Conservation (phyloP, 2,113 vertebrate genomes). For the Protobothrops flavoviridis region DNA sequence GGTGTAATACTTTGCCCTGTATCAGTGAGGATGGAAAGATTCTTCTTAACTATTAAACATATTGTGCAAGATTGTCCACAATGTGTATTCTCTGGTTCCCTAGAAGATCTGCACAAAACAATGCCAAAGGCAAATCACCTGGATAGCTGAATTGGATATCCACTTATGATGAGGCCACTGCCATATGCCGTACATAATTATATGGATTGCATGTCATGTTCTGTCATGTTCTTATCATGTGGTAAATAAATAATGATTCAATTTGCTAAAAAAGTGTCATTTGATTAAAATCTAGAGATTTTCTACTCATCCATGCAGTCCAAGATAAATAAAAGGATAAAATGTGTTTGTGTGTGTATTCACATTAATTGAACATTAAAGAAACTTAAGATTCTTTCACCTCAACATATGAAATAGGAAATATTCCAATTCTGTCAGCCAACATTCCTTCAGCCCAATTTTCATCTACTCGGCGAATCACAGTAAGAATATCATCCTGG, state of each 20-base stretch:
- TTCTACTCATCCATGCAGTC: background rate
- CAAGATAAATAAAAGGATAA: background rate
- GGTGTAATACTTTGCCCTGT: background rate
- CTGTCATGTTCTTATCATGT: background rate
- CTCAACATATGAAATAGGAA: constrained; percentile 98
- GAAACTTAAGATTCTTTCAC: constrained; percentile 70
- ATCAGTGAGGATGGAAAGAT: background rate
- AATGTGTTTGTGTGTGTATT: background rate
- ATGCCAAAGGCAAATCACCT: background rate
- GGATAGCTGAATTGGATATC: background rate
- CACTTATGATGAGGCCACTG: background rate
- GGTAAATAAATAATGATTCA: background rate
- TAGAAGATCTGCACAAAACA: background rate
- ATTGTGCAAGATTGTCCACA: background rate
- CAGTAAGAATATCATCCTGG: constrained; percentile 95
- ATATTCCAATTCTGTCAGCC: constrained; percentile 99
- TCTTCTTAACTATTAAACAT: background rate
- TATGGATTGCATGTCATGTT: background rate
- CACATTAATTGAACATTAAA: background rate
- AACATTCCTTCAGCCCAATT: constrained; percentile 99
- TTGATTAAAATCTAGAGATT: background rate
- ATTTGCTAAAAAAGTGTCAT: background rate
- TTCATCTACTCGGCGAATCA: constrained; percentile 97
- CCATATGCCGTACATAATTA: background rate
- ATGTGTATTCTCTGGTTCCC: background rate